Conservation (phyloP, 1,140 invertebrate genomes). For the Cydia splendana region DNA sequence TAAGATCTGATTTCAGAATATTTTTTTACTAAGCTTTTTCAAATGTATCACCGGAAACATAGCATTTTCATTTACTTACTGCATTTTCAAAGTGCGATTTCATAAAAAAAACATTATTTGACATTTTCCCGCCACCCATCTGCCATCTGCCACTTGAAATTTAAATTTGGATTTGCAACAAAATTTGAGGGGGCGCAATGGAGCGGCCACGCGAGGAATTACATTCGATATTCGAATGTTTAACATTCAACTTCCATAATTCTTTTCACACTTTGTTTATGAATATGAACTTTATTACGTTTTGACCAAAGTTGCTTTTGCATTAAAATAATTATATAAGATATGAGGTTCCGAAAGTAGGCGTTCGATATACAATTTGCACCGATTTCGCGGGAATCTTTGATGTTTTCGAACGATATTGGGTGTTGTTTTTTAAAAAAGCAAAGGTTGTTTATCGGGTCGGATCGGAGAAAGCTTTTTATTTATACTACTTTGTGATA, state of each 20-base stretch:
- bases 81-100: constrained; percentile 9
- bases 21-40: background rate
- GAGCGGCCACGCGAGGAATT: constrained; percentile 26
- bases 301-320: background rate
- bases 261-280: background rate
- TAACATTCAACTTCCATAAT: background rate
- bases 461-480: background rate
- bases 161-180: constrained; percentile 24
- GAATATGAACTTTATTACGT: background rate
- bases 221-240: constrained; percentile 20
- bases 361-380: constrained; percentile 22
- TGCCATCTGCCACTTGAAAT: constrained; percentile 30
- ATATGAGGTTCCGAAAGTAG: background rate
- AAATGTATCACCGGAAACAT: background rate
- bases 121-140: constrained; percentile 15
- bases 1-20: no score
- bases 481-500: background rate
- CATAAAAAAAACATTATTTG: constrained; percentile 23
- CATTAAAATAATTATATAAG: background rate
- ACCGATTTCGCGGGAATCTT: constrained; percentile 28
- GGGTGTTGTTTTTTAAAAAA: constrained; percentile 23
- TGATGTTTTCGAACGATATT: constrained; percentile 30
- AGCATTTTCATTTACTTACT: background rate
- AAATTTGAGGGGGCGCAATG: constrained; percentile 23
- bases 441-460: constrained; percentile 19